Evolutionary conservation across 2,113 vertebrate species (phyloP).

Genomic region (Rhadina sibilatrix): DNA sequence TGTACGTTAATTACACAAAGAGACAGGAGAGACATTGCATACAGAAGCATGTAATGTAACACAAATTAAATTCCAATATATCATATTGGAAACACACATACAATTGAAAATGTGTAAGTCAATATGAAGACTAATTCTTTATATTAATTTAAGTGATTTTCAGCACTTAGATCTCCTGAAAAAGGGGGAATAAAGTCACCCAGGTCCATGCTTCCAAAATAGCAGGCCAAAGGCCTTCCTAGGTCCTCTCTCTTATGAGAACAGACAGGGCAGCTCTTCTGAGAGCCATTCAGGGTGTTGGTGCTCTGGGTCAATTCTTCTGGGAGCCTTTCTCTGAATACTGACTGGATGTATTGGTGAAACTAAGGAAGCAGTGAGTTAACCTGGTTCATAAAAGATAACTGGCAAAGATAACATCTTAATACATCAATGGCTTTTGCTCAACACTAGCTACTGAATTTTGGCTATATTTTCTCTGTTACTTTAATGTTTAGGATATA

Average conservation of each 20-base stretch:
- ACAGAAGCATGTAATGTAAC: background rate
- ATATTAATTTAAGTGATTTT: background rate
- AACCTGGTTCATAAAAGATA: background rate
- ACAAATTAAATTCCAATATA: background rate
- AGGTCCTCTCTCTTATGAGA: background rate
- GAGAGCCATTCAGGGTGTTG: accelerated
- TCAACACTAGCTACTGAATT: background rate
- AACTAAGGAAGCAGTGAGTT: background rate
- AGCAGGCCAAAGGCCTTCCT: background rate
- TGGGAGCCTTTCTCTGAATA: background rate
- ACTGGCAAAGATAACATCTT: background rate
- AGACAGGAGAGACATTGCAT: background rate
- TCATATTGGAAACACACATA: background rate
- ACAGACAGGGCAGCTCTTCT: background rate
- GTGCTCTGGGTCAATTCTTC: background rate
- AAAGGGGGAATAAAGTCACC: background rate
- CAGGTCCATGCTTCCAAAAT: background rate
- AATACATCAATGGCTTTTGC: background rate
- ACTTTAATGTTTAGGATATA: background rate
- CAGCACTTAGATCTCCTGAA: background rate
- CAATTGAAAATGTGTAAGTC: background rate
- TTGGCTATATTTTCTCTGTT: background rate
- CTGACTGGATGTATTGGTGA: background rate
- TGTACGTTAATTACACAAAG: background rate
- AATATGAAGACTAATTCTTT: background rate